Evolutionary conservation across 1,140 invertebrate genomes (phyloP).

Genomic region (Tenebrio molitor): DNA sequence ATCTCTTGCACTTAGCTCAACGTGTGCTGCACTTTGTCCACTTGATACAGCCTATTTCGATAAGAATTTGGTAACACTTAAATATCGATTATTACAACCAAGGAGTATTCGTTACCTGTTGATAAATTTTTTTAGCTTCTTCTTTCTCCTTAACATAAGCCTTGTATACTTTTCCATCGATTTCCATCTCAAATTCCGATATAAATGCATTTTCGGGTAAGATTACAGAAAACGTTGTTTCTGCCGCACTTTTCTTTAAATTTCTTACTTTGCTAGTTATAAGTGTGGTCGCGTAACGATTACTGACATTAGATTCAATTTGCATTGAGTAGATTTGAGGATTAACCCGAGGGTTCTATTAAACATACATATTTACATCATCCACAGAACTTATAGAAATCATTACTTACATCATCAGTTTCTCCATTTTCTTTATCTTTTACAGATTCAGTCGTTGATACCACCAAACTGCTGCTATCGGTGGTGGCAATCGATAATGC

Average conservation of each 20-base stretch:
- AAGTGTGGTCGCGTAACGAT: conserved; percentile 72
- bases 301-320: conserved; percentile 69
- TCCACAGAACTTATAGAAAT: not conserved
- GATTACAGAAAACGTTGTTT: conserved; percentile 73
- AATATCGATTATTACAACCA: conserved; percentile 4
- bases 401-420: not conserved
- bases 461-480: conserved; percentile 1
- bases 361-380: not conserved
- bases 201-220: conserved; percentile 76
- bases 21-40: conserved; percentile 73
- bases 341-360: not conserved
- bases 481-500: not conserved
- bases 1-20: conserved; percentile 71
- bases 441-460: not conserved
- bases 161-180: conserved; percentile 69
- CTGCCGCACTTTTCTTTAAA: conserved; percentile 68
- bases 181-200: conserved; percentile 73
- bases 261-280: conserved; percentile 72
- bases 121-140: conserved; percentile 75
- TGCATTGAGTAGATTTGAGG: conserved; percentile 67
- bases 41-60: conserved; percentile 68
- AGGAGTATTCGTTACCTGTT: conserved; percentile 67
- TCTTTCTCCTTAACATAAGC: conserved; percentile 73
- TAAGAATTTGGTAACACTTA: not conserved
- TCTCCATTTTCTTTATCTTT: not conserved